Evolutionary conservation across 2,797 vertebrate species (phyloP).

Genomic region (Saxicola maurus): DNA sequence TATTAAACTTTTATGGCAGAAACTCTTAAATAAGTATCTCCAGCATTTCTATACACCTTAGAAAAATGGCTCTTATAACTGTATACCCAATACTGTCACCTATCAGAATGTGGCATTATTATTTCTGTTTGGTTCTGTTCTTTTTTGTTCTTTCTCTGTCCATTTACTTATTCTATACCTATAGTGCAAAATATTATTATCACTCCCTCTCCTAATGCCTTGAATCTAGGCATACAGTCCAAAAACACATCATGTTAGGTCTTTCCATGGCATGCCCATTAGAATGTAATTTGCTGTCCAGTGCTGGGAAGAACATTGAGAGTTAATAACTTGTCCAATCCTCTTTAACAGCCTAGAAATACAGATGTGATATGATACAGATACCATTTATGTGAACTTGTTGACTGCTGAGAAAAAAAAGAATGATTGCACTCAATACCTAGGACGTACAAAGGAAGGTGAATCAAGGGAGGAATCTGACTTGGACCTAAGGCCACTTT

Average conservation of each 20-base stretch:
- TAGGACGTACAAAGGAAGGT: not conserved
- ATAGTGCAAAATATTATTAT: not conserved
- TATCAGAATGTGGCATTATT: not conserved
- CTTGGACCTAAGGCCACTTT: not conserved
- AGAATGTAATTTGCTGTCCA: not conserved
- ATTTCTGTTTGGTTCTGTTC: not conserved
- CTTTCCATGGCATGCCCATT: fast-evolving
- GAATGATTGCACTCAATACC: not conserved
- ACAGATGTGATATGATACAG: not conserved
- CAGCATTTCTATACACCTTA: not conserved
- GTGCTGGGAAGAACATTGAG: not conserved
- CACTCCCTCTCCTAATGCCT: not conserved
- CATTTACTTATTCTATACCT: not conserved
- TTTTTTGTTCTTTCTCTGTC: not conserved
- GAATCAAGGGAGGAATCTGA: not conserved
- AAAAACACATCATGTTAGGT: not conserved
- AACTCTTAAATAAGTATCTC: not conserved
- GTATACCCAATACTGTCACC: not conserved
- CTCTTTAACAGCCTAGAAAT: not conserved
- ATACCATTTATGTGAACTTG: not conserved
- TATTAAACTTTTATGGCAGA: not conserved
- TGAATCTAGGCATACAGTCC: not conserved
- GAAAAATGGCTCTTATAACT: not conserved
- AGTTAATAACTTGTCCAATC: not conserved
- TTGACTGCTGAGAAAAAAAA: not conserved